These are phyloP conservation scores for Coreoperca whiteheadi DNA, from an alignment of 2,113 vertebrate genomes.

Conservation along the genomic window DNA sequence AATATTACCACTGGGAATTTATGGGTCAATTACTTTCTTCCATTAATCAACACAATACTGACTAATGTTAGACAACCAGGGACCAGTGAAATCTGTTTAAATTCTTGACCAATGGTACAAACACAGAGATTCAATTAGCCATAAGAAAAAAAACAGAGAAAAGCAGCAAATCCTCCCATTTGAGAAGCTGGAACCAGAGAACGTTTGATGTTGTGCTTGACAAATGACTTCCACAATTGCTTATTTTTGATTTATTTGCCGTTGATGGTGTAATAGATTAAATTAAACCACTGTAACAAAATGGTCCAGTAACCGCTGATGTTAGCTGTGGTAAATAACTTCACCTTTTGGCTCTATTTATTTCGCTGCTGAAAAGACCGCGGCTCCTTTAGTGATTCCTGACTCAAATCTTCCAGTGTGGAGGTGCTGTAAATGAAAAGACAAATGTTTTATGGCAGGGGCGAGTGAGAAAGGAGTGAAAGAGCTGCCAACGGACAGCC, in stretches of 20 bases:
- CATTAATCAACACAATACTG: not conserved
- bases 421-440: conserved; percentile 57
- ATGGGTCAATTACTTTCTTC: not conserved
- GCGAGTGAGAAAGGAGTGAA: conserved; percentile 69
- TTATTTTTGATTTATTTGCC: not conserved
- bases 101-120: not conserved
- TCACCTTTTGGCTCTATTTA: conserved; percentile 5
- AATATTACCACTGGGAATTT: not conserved
- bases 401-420: conserved; percentile 16
- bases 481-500: conserved; percentile 80
- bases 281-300: not conserved
- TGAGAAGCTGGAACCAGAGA: not conserved
- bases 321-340: not conserved
- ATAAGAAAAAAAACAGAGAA: not conserved
- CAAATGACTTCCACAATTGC: not conserved
- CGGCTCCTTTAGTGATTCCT: not conserved
- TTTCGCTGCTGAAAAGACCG: not conserved
- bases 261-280: not conserved
- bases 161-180: not conserved
- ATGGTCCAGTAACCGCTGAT: not conserved
- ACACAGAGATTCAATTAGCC: not conserved
- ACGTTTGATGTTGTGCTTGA: not conserved
- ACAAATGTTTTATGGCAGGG: conserved; percentile 76
- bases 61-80: not conserved
- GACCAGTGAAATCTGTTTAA: not conserved